A percentile compares a stretch with the other conserved stretches of the same genome.
Conservation (phyloP, 2,888 invertebrate species). For the Melanostoma mellinum region DNA sequence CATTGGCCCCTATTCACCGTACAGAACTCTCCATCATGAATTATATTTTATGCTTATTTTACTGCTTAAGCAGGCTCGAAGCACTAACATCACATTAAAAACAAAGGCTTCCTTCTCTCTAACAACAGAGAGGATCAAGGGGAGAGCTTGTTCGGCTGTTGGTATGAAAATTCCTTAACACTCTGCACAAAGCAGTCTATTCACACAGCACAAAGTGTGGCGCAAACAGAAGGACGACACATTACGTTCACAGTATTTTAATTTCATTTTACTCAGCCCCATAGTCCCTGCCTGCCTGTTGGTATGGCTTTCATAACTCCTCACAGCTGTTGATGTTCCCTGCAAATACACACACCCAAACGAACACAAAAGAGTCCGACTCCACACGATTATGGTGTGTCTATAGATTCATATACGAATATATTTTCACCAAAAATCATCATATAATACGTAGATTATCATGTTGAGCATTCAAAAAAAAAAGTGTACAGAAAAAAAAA, state of each 20-base stretch:
- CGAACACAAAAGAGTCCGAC: not conserved
- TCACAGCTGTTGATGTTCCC: constrained; percentile 68
- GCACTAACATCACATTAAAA: constrained; percentile 27
- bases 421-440: constrained; percentile 50
- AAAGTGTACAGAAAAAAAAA: constrained; percentile 20
- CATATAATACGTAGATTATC: constrained; percentile 58
- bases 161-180: constrained; percentile 17
- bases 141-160: no score
- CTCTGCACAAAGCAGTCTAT: constrained; percentile 6
- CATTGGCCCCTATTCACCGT: constrained; percentile 25
- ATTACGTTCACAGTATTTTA: constrained; percentile 68
- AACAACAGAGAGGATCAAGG: not conserved
- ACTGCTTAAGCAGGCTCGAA: constrained; percentile 58
- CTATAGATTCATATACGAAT: not conserved
- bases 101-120: constrained; percentile 1
- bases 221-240: constrained; percentile 51
- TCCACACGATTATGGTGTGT: constrained; percentile 7
- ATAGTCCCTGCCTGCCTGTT: not conserved
- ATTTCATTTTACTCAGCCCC: constrained; percentile 52
- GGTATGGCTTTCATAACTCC: constrained; percentile 28
- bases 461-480: constrained; percentile 46
- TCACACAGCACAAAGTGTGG: constrained; percentile 21
- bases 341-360: constrained; percentile 16
- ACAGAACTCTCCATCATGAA: constrained; percentile 28
- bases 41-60: constrained; percentile 57